phyloP scores from a whole-genome alignment of 1,140 invertebrate species.

The Bombus breviceps region DNA sequence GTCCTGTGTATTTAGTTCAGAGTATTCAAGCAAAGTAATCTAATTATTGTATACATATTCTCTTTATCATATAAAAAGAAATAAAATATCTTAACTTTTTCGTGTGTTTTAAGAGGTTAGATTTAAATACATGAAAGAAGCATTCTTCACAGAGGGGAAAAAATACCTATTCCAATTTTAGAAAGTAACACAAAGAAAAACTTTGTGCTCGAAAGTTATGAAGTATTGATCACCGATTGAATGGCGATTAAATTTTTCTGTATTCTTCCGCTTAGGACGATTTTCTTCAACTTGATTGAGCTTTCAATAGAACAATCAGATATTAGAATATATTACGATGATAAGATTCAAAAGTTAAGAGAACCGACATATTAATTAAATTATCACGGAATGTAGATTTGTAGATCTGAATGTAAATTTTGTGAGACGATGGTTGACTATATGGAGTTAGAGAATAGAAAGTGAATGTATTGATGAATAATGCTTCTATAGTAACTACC shows the following conservation, averaged over 20 bases:
- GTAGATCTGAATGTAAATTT: not conserved
- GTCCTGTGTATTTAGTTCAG: no score
- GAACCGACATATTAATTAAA: not conserved
- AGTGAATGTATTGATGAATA: conserved; percentile 20
- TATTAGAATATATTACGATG: not conserved
- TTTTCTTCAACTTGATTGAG: not conserved
- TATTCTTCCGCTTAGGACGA: not conserved
- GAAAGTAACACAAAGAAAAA: not conserved
- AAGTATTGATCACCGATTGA: not conserved
- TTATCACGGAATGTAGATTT: not conserved
- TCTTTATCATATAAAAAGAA: not conserved
- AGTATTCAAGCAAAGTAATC: not conserved
- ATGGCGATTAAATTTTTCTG: not conserved
- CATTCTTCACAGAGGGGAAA: not conserved
- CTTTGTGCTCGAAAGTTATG: not conserved
- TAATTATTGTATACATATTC: not conserved
- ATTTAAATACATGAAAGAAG: not conserved
- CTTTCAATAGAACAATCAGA: not conserved
- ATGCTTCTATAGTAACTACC: not conserved
- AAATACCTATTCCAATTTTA: not conserved
- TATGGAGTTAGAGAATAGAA: not conserved
- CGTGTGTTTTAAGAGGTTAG: no score
- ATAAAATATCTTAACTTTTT: not conserved
- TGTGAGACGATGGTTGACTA: not conserved
- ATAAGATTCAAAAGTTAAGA: not conserved